Percentiles rank a stretch among this genome's conserved stretches.
These are phyloP conservation scores for Menidia menidia DNA, from an alignment of 2,797 vertebrate species.

Conservation along the genomic window DNA sequence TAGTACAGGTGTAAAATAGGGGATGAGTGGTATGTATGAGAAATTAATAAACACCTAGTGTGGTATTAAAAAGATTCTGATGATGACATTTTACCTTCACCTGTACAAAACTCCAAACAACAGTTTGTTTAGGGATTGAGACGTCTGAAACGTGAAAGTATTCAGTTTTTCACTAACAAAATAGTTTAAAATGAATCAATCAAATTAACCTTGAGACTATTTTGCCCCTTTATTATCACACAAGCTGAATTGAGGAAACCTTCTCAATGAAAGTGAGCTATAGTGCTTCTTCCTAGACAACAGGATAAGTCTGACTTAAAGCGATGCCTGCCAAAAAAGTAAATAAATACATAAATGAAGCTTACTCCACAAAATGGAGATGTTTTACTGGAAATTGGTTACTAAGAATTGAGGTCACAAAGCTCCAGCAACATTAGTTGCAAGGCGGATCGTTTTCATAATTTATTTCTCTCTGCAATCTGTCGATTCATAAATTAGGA, in stretches of 20 bases:
- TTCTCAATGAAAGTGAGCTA: neutral
- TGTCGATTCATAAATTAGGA: constrained; percentile 28
- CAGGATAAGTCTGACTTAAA: neutral
- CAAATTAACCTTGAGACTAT: neutral
- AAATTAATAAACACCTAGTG: too few relatives aligned
- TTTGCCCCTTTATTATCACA: neutral
- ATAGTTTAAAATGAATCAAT: neutral
- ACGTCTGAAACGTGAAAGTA: too few relatives aligned
- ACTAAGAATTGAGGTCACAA: constrained; percentile 30
- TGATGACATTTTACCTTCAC: too few relatives aligned
- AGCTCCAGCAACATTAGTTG: neutral
- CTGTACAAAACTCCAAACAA: too few relatives aligned
- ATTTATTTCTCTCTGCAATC: constrained; percentile 29
- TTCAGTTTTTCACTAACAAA: too few relatives aligned
- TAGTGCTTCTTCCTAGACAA: neutral
- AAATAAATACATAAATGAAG: neutral
- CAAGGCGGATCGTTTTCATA: constrained; percentile 24
- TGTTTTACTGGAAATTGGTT: constrained; percentile 28
- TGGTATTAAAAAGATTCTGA: too few relatives aligned
- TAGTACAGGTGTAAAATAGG: too few relatives aligned
- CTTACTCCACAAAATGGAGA: constrained; percentile 7
- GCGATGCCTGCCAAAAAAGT: neutral
- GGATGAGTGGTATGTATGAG: too few relatives aligned
- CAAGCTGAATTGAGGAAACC: neutral
- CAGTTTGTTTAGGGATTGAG: neutral